phyloP scores from a whole-genome alignment of 2,113 vertebrate genomes.

The Gobiocypris rarus region DNA sequence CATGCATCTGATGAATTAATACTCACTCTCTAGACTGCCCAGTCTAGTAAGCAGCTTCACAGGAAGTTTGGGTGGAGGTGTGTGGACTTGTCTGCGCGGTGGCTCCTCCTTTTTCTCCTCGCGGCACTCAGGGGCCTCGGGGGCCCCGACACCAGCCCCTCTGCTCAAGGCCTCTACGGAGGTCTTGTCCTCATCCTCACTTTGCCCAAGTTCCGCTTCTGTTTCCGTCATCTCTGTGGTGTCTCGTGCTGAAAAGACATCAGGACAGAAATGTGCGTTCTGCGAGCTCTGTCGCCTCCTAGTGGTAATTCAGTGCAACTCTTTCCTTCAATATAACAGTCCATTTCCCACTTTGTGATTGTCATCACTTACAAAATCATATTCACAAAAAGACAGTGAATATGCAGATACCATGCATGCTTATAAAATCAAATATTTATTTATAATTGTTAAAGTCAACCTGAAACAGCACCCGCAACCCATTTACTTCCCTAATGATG shows the following conservation, averaged over 20 bases:
- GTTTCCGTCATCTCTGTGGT: slow-evolving; percentile 66
- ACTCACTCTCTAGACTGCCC: slow-evolving; percentile 78
- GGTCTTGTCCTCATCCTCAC: slow-evolving; percentile 59
- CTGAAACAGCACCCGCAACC: not conserved
- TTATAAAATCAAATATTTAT: not conserved
- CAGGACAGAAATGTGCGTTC: not conserved
- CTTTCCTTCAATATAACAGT: not conserved
- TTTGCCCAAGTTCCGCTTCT: slow-evolving; percentile 60
- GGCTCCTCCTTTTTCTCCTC: slow-evolving; percentile 55
- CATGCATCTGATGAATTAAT: not conserved
- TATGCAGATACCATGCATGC: not conserved
- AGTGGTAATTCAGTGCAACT: slow-evolving; percentile 54
- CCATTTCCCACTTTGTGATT: not conserved
- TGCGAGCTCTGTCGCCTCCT: slow-evolving; percentile 66
- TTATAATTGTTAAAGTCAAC: too few species aligned
- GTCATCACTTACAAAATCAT: not conserved
- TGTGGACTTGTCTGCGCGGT: slow-evolving; percentile 66
- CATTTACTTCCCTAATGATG: not conserved
- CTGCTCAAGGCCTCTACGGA: slow-evolving; percentile 52
- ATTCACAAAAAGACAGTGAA: not conserved
- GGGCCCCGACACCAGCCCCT: slow-evolving; percentile 48
- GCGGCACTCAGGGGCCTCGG: slow-evolving; percentile 53
- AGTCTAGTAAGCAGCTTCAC: slow-evolving; percentile 75
- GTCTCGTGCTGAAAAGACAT: slow-evolving; percentile 66
- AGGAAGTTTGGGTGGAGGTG: slow-evolving; percentile 68